Percentiles rank a stretch among this genome's conserved stretches.
Evolutionary conservation across 2,797 vertebrate species (phyloP).

Genomic region (Furcifer pardalis): DNA sequence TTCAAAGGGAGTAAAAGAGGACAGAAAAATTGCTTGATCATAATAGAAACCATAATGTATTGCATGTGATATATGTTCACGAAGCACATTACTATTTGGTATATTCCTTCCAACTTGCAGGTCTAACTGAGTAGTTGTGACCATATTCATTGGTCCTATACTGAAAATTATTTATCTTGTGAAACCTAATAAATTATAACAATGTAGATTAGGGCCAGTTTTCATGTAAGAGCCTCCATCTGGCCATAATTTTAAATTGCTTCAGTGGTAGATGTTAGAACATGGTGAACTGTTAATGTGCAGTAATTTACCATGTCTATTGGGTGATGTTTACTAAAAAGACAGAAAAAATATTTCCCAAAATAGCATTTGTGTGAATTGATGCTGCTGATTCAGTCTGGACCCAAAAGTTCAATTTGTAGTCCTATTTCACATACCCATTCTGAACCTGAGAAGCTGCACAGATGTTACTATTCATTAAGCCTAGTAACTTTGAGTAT

Average conservation of each 20-base stretch:
- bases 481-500: too few species aligned
- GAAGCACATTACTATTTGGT: not conserved
- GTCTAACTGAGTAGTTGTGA: not conserved
- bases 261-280: conserved; percentile 4
- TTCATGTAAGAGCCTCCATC: not conserved
- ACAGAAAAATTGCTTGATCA: conserved; percentile 10
- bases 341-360: too few species aligned
- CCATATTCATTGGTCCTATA: not conserved
- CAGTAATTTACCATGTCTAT: not conserved
- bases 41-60: conserved; percentile 5
- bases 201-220: not conserved
- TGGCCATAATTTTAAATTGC: conserved; percentile 22
- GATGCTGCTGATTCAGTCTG: too few species aligned
- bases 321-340: not conserved
- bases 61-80: not conserved
- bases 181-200: not conserved
- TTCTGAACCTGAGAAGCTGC: too few species aligned
- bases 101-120: not conserved
- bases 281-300: conserved; percentile 18
- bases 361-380: too few species aligned
- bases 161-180: not conserved
- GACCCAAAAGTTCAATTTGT: too few species aligned
- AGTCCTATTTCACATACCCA: too few species aligned
- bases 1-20: not conserved
- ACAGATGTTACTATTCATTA: too few species aligned